A percentile compares a stretch with the other conserved stretches of the same genome.
phyloP scores from a whole-genome alignment of 1,140 invertebrate species.

The Grapholita molesta region DNA sequence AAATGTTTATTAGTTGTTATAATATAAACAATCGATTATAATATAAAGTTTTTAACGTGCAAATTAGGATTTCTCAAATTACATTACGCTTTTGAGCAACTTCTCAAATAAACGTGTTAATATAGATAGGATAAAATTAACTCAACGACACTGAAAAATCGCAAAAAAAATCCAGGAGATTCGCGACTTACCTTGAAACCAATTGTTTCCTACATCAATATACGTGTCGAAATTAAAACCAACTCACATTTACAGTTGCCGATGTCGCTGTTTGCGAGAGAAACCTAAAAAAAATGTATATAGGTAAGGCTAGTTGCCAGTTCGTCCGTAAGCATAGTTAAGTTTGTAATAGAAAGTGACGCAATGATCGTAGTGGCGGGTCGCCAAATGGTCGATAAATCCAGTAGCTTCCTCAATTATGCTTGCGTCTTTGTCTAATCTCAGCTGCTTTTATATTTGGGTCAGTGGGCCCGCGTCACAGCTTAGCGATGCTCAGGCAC shows the following conservation, averaged over 20 bases:
- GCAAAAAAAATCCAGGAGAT: background rate
- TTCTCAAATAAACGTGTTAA: no score
- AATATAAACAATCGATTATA: no score
- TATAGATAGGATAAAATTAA: background rate
- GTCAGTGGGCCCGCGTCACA: background rate
- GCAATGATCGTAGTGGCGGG: constrained; percentile 2
- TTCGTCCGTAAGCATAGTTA: background rate
- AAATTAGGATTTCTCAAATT: no score
- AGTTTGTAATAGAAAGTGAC: constrained; percentile 9
- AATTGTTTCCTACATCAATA: constrained; percentile 9
- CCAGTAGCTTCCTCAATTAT: constrained; percentile 5
- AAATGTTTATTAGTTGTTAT: no score
- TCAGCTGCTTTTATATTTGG: constrained; percentile 10
- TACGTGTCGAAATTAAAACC: background rate
- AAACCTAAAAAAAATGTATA: background rate
- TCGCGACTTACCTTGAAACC: background rate
- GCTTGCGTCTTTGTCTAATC: constrained; percentile 15
- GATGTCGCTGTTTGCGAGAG: background rate
- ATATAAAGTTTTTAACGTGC: no score
- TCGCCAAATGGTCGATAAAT: constrained; percentile 15
- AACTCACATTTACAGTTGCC: background rate
- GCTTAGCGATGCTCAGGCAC: background rate
- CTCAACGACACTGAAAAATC: background rate
- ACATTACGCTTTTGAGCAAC: no score
- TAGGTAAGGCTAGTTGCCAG: background rate